Evolutionary conservation across 2,888 invertebrate genomes (phyloP).

Genomic region (Hydroisotoma schaefferi): DNA sequence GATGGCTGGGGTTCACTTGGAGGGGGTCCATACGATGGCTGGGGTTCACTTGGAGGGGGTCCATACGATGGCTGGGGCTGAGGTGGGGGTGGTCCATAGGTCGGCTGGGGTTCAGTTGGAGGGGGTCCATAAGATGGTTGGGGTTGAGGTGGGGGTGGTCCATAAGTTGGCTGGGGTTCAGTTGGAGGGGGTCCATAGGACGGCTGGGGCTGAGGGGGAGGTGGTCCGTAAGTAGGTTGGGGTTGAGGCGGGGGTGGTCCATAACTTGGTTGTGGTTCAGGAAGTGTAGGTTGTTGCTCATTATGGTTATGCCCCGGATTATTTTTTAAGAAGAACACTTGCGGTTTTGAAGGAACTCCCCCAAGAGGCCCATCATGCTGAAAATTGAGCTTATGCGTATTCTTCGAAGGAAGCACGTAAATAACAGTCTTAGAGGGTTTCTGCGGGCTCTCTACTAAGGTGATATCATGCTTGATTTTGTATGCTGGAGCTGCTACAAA

Average conservation of each 20-base stretch:
- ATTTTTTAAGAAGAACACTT: conserved; percentile 24
- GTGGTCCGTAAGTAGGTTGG: neutral
- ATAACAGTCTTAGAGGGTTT: conserved; percentile 15
- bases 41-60: neutral
- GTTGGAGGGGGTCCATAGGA: conserved; percentile 4
- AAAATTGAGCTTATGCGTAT: conserved; percentile 9
- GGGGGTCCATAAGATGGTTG: neutral
- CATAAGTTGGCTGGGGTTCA: conserved; percentile 10
- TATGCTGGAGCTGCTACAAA: conserved; percentile 27
- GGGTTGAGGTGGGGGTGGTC: conserved; percentile 6
- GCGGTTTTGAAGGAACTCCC: conserved; percentile 11
- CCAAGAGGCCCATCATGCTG: neutral
- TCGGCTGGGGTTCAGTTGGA: neutral
- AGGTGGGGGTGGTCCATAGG: conserved; percentile 15
- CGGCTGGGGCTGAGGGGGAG: neutral
- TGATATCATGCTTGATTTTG: conserved; percentile 26
- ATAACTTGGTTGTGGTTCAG: neutral
- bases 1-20: neutral
- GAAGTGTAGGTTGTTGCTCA: conserved; percentile 1
- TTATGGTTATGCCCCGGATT: conserved; percentile 5
- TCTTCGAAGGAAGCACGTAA: conserved; percentile 25
- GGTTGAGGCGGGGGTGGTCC: neutral
- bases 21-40: conserved; percentile 13
- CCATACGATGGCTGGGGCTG: neutral
- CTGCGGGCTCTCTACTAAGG: conserved; percentile 4